These are phyloP conservation scores for Sebastes minor DNA, from an alignment of 2,797 vertebrate genomes.

Conservation along the genomic window DNA sequence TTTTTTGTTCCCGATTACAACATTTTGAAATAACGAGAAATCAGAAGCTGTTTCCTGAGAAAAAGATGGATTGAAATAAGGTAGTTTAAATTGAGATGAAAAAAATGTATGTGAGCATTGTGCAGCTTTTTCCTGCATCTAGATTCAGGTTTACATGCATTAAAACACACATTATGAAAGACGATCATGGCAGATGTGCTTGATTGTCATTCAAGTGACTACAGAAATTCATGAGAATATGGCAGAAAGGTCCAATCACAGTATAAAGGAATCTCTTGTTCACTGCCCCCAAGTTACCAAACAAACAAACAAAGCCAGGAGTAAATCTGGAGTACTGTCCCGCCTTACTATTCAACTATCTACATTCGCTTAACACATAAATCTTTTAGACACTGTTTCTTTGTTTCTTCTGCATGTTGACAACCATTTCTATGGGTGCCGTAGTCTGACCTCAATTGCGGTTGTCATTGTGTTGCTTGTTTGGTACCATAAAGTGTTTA, in stretches of 20 bases:
- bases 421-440: not conserved
- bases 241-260: not conserved
- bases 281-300: not conserved
- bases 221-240: not conserved
- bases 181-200: not conserved
- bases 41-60: rapidly evolving
- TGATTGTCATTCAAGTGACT: not conserved
- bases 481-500: not conserved
- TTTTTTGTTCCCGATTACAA: not conserved
- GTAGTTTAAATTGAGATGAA: too few species aligned
- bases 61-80: too few species aligned
- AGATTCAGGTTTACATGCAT: not conserved
- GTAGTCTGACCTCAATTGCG: not conserved
- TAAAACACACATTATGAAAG: not conserved
- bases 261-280: not conserved
- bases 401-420: not conserved
- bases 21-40: not conserved
- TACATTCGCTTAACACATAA: not conserved
- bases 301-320: not conserved
- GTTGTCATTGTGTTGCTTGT: not conserved
- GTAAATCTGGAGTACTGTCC: not conserved
- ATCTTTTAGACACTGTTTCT: not conserved
- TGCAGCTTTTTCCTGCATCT: not conserved
- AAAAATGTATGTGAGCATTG: too few species aligned
- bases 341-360: not conserved